These are phyloP conservation scores for Drosophila atroscutellata DNA, from an alignment of 2,888 invertebrate species.

Conservation along the genomic window DNA sequence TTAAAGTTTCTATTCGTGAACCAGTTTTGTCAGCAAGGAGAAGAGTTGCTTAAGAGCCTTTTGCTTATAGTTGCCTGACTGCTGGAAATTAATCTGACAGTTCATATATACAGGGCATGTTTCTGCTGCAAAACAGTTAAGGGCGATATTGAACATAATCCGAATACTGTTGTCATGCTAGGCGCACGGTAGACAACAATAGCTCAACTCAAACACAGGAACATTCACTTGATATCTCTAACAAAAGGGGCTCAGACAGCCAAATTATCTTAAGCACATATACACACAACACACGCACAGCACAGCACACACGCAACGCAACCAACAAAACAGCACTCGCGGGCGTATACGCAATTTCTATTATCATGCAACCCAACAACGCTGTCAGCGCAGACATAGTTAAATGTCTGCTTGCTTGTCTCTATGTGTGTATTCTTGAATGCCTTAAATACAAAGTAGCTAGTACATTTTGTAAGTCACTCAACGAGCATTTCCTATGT, in stretches of 20 bases:
- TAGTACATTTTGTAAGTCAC: conserved; percentile 13
- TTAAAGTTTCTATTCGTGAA: neutral
- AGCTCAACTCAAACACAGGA: conserved; percentile 6
- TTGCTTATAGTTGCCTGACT: neutral
- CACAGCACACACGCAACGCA: neutral
- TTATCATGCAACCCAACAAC: conserved; percentile 36
- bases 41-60: too few species aligned
- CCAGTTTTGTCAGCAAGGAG: neutral
- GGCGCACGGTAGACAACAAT: conserved; percentile 27
- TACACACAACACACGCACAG: neutral
- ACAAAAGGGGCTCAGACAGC: conserved; percentile 29
- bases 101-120: neutral
- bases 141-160: conserved; percentile 19
- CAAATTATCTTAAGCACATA: conserved; percentile 12
- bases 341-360: conserved; percentile 60
- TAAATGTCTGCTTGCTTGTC: neutral
- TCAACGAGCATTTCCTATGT: conserved; percentile 50
- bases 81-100: conserved; percentile 1
- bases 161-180: conserved; percentile 11
- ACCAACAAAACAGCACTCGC: conserved; percentile 19
- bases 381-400: conserved; percentile 13
- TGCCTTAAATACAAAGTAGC: conserved; percentile 14
- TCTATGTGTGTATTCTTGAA: neutral
- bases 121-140: neutral
- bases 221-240: conserved; percentile 32